Percentiles rank a stretch among this genome's conserved stretches.
phyloP scores from a whole-genome alignment of 2,888 invertebrate species.

The Sericinus montela region DNA sequence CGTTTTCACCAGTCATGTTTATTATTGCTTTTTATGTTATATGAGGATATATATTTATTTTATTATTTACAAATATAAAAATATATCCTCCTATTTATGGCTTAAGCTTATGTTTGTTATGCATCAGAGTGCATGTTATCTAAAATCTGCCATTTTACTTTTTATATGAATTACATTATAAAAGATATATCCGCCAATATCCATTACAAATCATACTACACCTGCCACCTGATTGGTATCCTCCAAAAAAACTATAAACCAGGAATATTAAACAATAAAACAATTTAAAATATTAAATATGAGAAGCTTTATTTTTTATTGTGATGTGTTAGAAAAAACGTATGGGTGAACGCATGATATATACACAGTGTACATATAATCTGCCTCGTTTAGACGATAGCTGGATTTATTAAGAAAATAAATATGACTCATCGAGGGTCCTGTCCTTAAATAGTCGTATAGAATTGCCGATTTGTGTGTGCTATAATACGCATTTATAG shows the following conservation, averaged over 20 bases:
- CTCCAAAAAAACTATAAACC: slow-evolving; percentile 3
- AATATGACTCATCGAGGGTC: slow-evolving; percentile 29
- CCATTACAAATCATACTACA: slow-evolving; percentile 11
- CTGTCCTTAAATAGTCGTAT: slow-evolving; percentile 24
- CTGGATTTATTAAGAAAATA: slow-evolving; percentile 33
- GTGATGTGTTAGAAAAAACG: slow-evolving; percentile 40
- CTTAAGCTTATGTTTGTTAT: slow-evolving; percentile 27
- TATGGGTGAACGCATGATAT: slow-evolving; percentile 61
- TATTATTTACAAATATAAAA: not conserved
- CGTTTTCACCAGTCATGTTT: slow-evolving; percentile 20
- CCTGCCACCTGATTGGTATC: slow-evolving; percentile 9
- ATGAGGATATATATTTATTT: slow-evolving; percentile 18
- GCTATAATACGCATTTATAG: slow-evolving; percentile 37
- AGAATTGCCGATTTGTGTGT: slow-evolving; percentile 50
- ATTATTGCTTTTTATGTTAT: slow-evolving; percentile 20
- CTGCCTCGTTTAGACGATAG: slow-evolving; percentile 56
- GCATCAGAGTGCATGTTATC: slow-evolving; percentile 27
- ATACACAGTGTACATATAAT: slow-evolving; percentile 44
- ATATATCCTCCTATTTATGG: slow-evolving; percentile 22
- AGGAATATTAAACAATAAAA: slow-evolving; percentile 7
- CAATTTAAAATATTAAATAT: slow-evolving; percentile 10
- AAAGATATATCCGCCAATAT: not conserved
- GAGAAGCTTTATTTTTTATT: slow-evolving; percentile 40
- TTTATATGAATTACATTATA: slow-evolving; percentile 5
- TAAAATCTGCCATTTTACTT: slow-evolving; percentile 13